phyloP scores from a whole-genome alignment of 2,797 vertebrate species.

The Enteromius viviparus region DNA sequence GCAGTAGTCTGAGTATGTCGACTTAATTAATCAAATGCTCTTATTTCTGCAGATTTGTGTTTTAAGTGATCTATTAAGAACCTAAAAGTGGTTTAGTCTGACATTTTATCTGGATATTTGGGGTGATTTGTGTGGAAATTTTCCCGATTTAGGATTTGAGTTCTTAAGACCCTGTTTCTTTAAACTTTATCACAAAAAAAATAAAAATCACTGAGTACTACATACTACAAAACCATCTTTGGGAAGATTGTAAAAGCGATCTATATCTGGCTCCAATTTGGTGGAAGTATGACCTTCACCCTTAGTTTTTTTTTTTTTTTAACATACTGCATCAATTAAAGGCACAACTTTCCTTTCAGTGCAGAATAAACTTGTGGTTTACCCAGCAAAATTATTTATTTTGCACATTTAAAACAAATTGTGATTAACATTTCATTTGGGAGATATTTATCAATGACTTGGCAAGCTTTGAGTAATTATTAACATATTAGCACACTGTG shows the following conservation, averaged over 20 bases:
- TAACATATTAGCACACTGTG: background rate
- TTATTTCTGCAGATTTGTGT: background rate
- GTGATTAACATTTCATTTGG: background rate
- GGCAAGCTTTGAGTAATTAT: background rate
- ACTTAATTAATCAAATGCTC: background rate
- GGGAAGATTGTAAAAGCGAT: conserved; percentile 43
- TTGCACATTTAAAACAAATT: background rate
- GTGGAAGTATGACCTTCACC: conserved; percentile 32
- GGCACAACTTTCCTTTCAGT: background rate
- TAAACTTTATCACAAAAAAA: background rate
- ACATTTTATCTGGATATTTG: background rate
- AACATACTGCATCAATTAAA: background rate
- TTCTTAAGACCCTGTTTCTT: background rate
- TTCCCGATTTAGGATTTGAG: background rate
- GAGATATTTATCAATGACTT: background rate
- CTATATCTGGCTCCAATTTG: conserved; percentile 15
- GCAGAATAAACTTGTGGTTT: background rate
- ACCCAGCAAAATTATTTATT: background rate
- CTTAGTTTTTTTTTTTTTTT: background rate
- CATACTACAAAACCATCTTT: conserved; percentile 6
- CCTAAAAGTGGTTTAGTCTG: background rate
- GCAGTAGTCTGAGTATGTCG: background rate
- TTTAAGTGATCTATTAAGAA: background rate
- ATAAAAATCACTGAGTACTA: background rate
- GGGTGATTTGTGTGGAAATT: background rate